Evolutionary conservation across 2,797 vertebrate genomes (phyloP).

Genomic region (Champsocephalus gunnari): DNA sequence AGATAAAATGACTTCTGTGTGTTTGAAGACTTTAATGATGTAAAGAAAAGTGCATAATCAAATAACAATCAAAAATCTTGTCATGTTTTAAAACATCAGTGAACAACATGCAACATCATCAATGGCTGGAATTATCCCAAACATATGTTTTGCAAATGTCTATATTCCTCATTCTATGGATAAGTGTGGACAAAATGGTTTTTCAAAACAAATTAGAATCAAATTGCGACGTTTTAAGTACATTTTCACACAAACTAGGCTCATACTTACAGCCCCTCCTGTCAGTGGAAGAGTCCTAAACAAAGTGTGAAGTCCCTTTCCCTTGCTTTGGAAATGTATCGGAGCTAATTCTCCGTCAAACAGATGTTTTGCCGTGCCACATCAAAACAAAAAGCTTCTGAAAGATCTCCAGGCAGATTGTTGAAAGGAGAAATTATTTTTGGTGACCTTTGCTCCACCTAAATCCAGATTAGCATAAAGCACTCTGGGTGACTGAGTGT

Average conservation of each 20-base stretch:
- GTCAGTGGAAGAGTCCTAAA: conserved; percentile 23
- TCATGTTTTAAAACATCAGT: neutral
- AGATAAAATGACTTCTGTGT: no score
- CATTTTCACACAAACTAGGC: neutral
- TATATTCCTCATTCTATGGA: neutral
- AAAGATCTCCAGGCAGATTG: conserved; percentile 31
- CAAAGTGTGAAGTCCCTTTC: conserved; percentile 29
- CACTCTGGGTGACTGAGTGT: conserved; percentile 25
- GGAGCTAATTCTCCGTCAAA: conserved; percentile 37
- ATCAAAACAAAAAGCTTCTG: conserved; percentile 44
- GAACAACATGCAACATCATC: neutral
- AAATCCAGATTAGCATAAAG: conserved; percentile 56
- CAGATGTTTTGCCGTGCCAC: conserved; percentile 49
- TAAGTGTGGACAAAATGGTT: conserved; percentile 1
- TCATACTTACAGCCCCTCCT: conserved; percentile 8
- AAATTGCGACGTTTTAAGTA: neutral
- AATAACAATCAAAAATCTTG: neutral
- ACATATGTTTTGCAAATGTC: neutral
- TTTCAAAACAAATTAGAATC: conserved; percentile 2
- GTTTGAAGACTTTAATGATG: no score
- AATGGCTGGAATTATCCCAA: neutral
- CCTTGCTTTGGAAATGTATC: conserved; percentile 22
- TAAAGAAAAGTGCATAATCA: neutral
- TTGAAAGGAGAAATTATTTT: conserved; percentile 49
- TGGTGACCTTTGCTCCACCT: conserved; percentile 48